Evolutionary conservation across 2,797 vertebrate species (phyloP).

Genomic region (Accipiter badius): DNA sequence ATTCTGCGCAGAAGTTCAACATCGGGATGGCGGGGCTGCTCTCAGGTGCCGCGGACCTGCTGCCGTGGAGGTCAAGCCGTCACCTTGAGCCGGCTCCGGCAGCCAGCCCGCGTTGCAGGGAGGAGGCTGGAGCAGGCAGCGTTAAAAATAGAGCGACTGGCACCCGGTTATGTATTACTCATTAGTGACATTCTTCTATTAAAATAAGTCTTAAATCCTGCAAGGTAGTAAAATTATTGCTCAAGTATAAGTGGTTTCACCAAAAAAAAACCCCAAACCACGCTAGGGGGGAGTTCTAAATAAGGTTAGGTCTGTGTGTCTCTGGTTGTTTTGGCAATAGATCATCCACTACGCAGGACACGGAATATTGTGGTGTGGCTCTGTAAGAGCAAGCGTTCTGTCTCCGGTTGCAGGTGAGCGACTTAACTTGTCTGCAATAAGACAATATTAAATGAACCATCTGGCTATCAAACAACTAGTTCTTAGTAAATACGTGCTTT

Average conservation of each 20-base stretch:
- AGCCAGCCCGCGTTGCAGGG: no score
- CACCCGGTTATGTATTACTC: accelerated
- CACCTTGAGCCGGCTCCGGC: background rate
- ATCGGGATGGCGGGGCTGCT: accelerated
- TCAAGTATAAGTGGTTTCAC: background rate
- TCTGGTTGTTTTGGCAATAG: background rate
- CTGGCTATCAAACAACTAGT: background rate
- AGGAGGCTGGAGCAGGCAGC: background rate
- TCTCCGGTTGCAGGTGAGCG: background rate
- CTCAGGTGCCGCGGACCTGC: background rate
- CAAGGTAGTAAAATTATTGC: background rate
- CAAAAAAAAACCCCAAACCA: accelerated
- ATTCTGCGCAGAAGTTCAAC: accelerated
- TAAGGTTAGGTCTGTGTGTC: background rate
- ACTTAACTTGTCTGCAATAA: background rate
- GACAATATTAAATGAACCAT: background rate
- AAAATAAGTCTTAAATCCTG: background rate
- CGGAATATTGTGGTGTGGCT: background rate
- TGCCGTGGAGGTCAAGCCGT: background rate
- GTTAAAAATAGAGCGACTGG: background rate
- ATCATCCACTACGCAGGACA: accelerated
- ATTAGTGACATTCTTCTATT: background rate
- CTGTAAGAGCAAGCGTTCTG: background rate
- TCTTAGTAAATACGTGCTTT: background rate
- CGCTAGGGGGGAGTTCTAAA: no score